phyloP scores from a whole-genome alignment of 2,113 vertebrate species.

The Coturnix japonica region DNA sequence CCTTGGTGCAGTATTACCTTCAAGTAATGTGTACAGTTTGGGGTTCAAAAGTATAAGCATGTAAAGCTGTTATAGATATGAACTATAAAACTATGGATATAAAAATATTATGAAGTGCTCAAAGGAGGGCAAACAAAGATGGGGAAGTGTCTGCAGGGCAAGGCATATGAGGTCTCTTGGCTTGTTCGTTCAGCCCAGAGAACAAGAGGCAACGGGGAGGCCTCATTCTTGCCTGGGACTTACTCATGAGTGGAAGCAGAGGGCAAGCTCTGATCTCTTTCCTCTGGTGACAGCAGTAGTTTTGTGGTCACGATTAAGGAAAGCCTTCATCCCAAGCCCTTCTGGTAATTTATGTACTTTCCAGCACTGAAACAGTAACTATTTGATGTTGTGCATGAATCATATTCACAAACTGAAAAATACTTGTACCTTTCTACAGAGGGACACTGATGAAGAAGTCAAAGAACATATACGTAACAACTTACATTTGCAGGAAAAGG shows the following conservation, averaged over 20 bases:
- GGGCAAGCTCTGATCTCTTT: background rate
- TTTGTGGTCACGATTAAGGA: background rate
- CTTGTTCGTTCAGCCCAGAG: background rate
- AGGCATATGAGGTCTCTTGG: background rate
- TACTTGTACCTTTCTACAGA: conserved; percentile 78
- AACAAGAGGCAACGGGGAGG: background rate
- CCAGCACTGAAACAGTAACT: background rate
- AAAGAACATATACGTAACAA: conserved; percentile 93
- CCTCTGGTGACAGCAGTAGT: background rate
- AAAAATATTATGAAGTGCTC: background rate
- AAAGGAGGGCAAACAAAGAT: background rate
- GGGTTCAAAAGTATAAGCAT: background rate
- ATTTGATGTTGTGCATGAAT: background rate
- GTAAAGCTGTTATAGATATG: background rate
- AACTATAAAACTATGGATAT: background rate
- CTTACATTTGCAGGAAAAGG: conserved; percentile 94
- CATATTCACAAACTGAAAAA: background rate
- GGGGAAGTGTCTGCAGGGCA: background rate
- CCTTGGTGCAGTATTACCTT: background rate
- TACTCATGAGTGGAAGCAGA: background rate
- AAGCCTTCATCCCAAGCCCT: background rate
- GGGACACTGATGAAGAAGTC: conserved; percentile 96
- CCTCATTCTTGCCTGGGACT: background rate
- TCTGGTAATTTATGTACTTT: background rate
- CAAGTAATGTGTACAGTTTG: background rate